A percentile compares a stretch with the other conserved stretches of the same genome.
phyloP scores from a whole-genome alignment of 2,888 invertebrate genomes.

The Agrilus biguttatus region DNA sequence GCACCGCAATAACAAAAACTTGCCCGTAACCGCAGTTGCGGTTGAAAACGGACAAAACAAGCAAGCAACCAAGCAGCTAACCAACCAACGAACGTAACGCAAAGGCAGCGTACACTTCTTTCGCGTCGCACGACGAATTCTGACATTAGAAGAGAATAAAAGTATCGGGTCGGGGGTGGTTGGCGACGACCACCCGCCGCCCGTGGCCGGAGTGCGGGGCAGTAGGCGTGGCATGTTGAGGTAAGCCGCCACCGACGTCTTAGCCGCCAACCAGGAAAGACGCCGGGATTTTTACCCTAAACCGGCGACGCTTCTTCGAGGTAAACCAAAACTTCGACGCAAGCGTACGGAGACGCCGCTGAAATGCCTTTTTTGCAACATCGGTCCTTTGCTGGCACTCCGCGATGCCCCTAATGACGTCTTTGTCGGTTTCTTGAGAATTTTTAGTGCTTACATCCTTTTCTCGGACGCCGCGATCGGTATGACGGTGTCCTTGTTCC shows the following conservation, averaged over 20 bases:
- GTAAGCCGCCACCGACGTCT: constrained; percentile 35
- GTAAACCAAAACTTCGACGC: constrained; percentile 32
- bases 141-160: constrained; percentile 34
- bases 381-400: constrained; percentile 11
- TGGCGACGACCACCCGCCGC: constrained; percentile 17
- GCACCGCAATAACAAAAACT: not conserved
- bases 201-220: constrained; percentile 19
- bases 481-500: too few relatives aligned
- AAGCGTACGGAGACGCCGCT: constrained; percentile 27
- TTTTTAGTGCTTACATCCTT: not conserved
- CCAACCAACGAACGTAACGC: not conserved
- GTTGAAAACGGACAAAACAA: too few relatives aligned
- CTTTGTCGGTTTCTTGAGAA: constrained; percentile 10
- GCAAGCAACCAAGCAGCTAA: not conserved
- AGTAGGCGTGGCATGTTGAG: constrained; percentile 35
- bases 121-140: constrained; percentile 29
- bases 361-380: constrained; percentile 24
- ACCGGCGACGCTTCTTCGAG: constrained; percentile 37
- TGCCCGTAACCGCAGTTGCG: not conserved
- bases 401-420: constrained; percentile 4
- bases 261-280: constrained; percentile 36
- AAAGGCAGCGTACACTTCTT: constrained; percentile 20
- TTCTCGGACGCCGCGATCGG: too few relatives aligned
- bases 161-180: constrained; percentile 19
- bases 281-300: constrained; percentile 37